Conservation (phyloP, 2,113 vertebrate species). For the Gymnogyps californianus region DNA sequence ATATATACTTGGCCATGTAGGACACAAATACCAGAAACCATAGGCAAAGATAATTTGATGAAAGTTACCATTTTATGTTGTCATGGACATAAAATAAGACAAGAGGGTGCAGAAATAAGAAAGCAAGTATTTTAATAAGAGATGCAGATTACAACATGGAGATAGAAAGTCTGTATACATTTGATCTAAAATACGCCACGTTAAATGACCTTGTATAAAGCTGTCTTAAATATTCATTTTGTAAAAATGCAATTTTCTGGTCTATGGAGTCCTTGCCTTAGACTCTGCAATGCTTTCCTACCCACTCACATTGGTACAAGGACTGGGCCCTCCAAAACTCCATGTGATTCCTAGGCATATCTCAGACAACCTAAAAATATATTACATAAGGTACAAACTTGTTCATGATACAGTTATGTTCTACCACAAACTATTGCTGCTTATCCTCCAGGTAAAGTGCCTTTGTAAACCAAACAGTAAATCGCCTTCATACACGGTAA, state of each 20-base stretch:
- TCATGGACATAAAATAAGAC: not conserved
- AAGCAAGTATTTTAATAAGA: not conserved
- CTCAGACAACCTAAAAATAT: not conserved
- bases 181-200: not conserved
- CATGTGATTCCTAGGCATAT: too few relatives aligned
- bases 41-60: not conserved
- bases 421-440: not conserved
- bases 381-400: not conserved
- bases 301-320: not conserved
- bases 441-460: not conserved
- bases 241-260: not conserved
- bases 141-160: not conserved
- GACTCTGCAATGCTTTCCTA: not conserved
- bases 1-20: not conserved
- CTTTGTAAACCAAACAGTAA: not conserved
- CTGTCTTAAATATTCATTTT: not conserved
- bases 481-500: fast-evolving
- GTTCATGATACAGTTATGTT: not conserved
- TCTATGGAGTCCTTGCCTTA: not conserved
- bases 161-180: not conserved
- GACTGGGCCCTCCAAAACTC: fast-evolving
- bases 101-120: not conserved
- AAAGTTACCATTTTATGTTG: not conserved
- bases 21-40: not conserved
- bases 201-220: not conserved